Evolutionary conservation across 1,140 invertebrate species (phyloP).

Genomic region (Eriocheir sinensis): DNA sequence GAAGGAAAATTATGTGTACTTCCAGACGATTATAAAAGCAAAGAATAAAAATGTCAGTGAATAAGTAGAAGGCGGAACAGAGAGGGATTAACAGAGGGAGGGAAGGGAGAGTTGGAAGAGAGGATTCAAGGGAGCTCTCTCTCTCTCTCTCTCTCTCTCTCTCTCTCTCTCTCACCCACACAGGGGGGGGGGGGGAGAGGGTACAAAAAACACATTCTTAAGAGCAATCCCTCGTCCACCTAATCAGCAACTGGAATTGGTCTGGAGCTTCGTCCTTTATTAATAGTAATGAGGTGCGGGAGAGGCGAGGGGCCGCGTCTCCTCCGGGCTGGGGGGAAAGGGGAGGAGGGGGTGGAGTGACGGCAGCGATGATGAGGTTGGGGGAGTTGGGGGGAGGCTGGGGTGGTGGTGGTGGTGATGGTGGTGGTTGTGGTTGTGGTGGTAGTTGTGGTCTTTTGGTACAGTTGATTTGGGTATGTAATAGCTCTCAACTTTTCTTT

Average conservation of each 20-base stretch:
- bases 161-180: not conserved
- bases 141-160: not conserved
- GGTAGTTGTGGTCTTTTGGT: too few species aligned
- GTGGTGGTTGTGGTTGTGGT: not conserved
- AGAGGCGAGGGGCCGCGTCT: not conserved
- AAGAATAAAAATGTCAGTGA: too few species aligned
- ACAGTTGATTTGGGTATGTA: too few species aligned
- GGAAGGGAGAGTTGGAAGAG: too few species aligned
- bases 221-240: not conserved
- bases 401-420: not conserved
- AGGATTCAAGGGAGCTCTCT: not conserved
- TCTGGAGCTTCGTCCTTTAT: not conserved
- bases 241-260: not conserved
- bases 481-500: too few species aligned
- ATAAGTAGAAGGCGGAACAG: not conserved
- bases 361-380: not conserved
- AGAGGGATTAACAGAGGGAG: not conserved
- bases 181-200: too few species aligned
- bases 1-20: too few species aligned
- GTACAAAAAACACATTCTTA: not conserved
- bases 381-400: not conserved
- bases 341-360: not conserved
- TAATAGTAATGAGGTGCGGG: conserved; percentile 15
- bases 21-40: too few species aligned
- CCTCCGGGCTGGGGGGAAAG: not conserved